Conservation (phyloP, 2,888 invertebrate species). For the Leptopilina drosophilae region DNA sequence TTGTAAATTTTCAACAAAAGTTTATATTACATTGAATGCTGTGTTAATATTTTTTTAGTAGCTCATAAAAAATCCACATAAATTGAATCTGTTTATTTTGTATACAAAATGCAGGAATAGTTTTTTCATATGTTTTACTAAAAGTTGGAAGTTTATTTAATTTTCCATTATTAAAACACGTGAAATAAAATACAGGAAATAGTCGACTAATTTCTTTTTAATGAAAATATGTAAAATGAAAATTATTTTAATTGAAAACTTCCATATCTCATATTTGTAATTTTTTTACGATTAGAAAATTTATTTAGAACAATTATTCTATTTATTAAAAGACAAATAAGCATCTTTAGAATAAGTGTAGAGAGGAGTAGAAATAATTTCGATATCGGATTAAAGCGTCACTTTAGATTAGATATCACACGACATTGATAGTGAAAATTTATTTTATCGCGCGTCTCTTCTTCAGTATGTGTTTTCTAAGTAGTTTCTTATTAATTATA, state of each 20-base stretch:
- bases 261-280: no score
- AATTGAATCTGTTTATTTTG: background rate
- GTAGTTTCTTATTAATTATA: constrained; percentile 26
- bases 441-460: constrained; percentile 9
- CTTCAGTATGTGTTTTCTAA: constrained; percentile 32
- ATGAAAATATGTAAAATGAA: no score
- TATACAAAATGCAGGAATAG: background rate
- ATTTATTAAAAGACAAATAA: background rate
- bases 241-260: no score
- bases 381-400: constrained; percentile 36
- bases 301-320: no score
- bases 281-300: no score
- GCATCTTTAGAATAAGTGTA: constrained; percentile 13
- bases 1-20: constrained; percentile 5
- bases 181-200: background rate
- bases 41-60: constrained; percentile 7
- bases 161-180: background rate
- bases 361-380: constrained; percentile 5
- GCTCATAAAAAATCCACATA: background rate
- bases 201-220: background rate
- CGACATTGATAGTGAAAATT: constrained; percentile 41
- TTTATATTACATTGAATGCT: background rate
- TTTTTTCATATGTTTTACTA: background rate
- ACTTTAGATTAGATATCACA: constrained; percentile 38
- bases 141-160: background rate